phyloP scores from a whole-genome alignment of 2,113 vertebrate genomes.

The Corapipo altera region DNA sequence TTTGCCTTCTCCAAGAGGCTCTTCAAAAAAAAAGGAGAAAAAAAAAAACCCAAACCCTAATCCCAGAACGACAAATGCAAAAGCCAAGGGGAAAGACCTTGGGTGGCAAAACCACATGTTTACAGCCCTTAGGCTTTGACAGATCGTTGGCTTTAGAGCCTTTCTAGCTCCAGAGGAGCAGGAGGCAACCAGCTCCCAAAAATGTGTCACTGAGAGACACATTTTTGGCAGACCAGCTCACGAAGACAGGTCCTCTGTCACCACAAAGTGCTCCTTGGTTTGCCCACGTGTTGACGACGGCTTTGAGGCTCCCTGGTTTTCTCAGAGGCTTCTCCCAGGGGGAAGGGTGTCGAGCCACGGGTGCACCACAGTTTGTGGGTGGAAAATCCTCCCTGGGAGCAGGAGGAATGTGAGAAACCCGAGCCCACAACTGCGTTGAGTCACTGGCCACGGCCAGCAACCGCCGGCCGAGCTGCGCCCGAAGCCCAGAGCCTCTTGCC shows the following conservation, averaged over 20 bases:
- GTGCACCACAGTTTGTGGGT: not conserved
- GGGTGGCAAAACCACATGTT: constrained; percentile 42
- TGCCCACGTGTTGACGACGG: not conserved
- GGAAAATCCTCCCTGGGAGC: not conserved
- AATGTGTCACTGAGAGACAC: not conserved
- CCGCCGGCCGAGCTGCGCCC: not conserved
- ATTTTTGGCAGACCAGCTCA: not conserved
- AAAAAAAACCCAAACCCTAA: not conserved
- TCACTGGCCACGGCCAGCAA: not conserved
- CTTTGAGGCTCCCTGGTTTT: not conserved
- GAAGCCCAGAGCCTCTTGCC: not conserved
- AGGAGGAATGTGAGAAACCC: not conserved
- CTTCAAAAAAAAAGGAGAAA: not conserved
- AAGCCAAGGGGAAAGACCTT: constrained; percentile 25
- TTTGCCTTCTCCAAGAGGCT: not conserved
- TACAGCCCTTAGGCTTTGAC: constrained; percentile 5
- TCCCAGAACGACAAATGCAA: not conserved
- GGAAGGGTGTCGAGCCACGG: not conserved
- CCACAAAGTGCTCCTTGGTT: not conserved
- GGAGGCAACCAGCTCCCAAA: not conserved
- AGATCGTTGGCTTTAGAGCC: not conserved
- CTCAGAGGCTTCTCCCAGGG: not conserved
- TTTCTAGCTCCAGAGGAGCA: not conserved
- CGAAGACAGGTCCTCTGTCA: not conserved
- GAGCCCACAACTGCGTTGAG: not conserved